Percentiles rank a stretch among this genome's conserved stretches.
Evolutionary conservation across 35 echinoderm and acorn worm genomes (phyloP).

Genomic region (Anneissia japonica): DNA sequence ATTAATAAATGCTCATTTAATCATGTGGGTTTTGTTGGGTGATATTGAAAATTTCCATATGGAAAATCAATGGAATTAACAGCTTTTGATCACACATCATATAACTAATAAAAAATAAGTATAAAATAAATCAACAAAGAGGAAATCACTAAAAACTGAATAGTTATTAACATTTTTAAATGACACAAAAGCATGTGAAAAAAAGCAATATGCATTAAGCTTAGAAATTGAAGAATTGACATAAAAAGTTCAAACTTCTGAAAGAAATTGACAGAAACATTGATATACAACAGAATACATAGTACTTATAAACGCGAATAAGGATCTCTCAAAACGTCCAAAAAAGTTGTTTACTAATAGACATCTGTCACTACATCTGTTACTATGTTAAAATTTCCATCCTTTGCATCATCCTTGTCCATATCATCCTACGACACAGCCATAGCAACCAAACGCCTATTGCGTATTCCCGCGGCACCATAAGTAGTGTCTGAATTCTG

Average conservation of each 20-base stretch:
- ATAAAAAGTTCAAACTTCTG: background rate
- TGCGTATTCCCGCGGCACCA: background rate
- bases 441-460: background rate
- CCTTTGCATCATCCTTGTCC: background rate
- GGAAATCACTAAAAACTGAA: no score
- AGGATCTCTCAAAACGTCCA: background rate
- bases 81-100: no score
- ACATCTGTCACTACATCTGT: background rate
- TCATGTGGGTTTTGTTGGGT: no score
- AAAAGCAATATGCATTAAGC: no score
- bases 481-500: background rate
- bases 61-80: no score
- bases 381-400: background rate
- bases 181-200: no score
- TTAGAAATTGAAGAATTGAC: background rate
- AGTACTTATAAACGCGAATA: background rate
- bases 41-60: no score
- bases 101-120: no score
- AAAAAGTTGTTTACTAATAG: background rate
- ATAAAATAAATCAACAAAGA: no score
- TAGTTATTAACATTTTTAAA: no score
- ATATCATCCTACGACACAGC: background rate
- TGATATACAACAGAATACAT: background rate
- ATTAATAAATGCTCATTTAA: no score
- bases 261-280: background rate